Evolutionary conservation across 1,140 invertebrate species (phyloP).

Genomic region (Doryteuthis pealeii): DNA sequence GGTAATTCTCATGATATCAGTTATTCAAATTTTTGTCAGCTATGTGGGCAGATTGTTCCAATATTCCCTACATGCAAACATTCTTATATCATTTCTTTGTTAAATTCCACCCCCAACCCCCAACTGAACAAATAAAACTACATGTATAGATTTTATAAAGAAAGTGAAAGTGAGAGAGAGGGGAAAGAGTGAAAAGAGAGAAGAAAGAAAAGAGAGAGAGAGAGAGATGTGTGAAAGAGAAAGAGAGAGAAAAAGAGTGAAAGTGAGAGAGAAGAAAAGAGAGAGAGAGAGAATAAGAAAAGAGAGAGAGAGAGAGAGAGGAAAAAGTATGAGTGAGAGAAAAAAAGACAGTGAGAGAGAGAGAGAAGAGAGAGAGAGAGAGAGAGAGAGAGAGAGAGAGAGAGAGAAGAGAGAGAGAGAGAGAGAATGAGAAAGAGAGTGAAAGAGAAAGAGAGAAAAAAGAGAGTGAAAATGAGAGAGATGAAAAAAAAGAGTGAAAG

Average conservation of each 20-base stretch:
- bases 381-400: slow-evolving; percentile 18
- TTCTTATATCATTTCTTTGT: too few species aligned
- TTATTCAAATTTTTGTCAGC: too few species aligned
- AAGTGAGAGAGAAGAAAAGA: not conserved
- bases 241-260: too few species aligned
- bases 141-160: too few species aligned
- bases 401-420: not conserved
- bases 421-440: not conserved
- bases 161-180: not conserved
- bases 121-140: too few species aligned
- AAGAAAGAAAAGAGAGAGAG: not conserved
- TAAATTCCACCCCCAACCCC: too few species aligned
- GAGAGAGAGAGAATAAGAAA: not conserved
- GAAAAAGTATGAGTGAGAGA: slow-evolving; percentile 14
- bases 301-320: not conserved
- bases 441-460: not conserved
- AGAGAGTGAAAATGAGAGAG: not conserved
- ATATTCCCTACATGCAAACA: too few species aligned
- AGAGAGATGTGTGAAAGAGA: too few species aligned
- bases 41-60: too few species aligned
- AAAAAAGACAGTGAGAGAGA: slow-evolving; percentile 17
- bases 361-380: slow-evolving; percentile 15
- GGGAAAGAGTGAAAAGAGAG: not conserved
- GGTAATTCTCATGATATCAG: too few species aligned
- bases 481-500: slow-evolving; percentile 4